A percentile compares a stretch with the other conserved stretches of the same genome.
Conservation (phyloP, 1,140 invertebrate species). For the Eumeta japonica region DNA sequence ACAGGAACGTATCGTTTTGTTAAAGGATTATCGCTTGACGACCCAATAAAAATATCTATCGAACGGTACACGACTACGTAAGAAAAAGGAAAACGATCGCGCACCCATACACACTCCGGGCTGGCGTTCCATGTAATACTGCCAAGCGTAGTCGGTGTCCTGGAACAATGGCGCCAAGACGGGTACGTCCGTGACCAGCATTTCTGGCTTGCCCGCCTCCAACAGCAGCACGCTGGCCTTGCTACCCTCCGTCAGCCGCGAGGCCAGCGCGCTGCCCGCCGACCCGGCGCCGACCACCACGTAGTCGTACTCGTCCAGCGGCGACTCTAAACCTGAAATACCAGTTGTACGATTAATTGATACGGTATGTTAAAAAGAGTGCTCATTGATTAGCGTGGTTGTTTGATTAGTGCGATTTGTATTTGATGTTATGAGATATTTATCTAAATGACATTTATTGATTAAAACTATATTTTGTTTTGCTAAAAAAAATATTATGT, state of each 20-base stretch:
- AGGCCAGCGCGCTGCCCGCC: conserved; percentile 60
- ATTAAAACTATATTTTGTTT: too few species aligned
- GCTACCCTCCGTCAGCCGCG: conserved; percentile 62
- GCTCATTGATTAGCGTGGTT: too few species aligned
- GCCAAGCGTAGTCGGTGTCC: conserved; percentile 67
- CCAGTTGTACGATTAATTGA: too few species aligned
- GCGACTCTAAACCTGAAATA: conserved; percentile 28
- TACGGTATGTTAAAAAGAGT: too few species aligned
- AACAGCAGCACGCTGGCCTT: conserved; percentile 65
- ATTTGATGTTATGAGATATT: too few species aligned
- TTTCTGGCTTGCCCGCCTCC: conserved; percentile 67
- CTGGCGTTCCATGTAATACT: conserved; percentile 68
- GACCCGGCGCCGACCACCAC: conserved; percentile 81
- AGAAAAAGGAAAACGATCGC: too few species aligned
- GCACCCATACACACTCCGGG: conserved; percentile 59
- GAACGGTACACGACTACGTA: not conserved
- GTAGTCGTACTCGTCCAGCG: conserved; percentile 70
- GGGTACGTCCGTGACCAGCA: conserved; percentile 66
- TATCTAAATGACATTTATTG: too few species aligned
- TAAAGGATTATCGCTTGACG: too few species aligned
- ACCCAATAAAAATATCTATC: too few species aligned
- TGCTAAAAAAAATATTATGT: too few species aligned
- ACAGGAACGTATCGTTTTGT: too few species aligned
- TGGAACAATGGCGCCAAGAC: conserved; percentile 62
- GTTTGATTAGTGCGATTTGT: too few species aligned